Percentiles rank a stretch among this genome's conserved stretches.
Conservation (phyloP, 1,140 invertebrate genomes). For the Carcinoscorpius rotundicauda region DNA sequence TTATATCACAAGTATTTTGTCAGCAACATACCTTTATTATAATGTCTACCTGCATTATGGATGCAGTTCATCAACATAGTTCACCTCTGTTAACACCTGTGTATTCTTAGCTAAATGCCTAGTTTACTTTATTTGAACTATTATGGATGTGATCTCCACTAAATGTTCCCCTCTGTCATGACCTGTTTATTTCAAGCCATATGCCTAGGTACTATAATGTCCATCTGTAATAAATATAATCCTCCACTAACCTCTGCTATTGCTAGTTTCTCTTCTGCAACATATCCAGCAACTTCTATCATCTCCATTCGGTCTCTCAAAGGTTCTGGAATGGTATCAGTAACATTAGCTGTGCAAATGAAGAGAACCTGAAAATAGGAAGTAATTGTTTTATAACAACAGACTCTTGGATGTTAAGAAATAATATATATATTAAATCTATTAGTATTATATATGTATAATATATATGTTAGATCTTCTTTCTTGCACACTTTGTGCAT, state of each 20-base stretch:
- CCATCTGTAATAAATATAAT: not conserved
- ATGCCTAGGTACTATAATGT: no score
- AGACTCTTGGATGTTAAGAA: not conserved
- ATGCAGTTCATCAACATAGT: no score
- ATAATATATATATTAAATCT: not conserved
- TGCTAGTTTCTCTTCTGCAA: slow-evolving; percentile 93
- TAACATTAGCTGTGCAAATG: slow-evolving; percentile 95
- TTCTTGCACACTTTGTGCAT: no score
- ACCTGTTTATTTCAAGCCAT: no score
- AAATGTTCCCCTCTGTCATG: no score
- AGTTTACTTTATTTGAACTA: no score
- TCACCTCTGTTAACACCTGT: no score
- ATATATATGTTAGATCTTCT: not conserved
- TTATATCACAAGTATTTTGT: no score
- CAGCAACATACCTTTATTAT: no score
- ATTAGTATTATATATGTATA: not conserved
- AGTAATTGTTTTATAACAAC: not conserved
- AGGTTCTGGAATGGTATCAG: slow-evolving; percentile 94
- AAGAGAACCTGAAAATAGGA: slow-evolving; percentile 54
- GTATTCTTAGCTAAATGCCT: no score
- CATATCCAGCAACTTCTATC: slow-evolving; percentile 98
- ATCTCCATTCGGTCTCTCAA: slow-evolving; percentile 97
- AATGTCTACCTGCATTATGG: no score
- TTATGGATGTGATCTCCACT: no score
- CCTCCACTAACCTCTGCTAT: slow-evolving; percentile 54